Evolutionary conservation across 2,888 invertebrate genomes (phyloP), one percentile per base, ranked within the genome.

Genomic region (Monoplex corrugatus): DNA sequence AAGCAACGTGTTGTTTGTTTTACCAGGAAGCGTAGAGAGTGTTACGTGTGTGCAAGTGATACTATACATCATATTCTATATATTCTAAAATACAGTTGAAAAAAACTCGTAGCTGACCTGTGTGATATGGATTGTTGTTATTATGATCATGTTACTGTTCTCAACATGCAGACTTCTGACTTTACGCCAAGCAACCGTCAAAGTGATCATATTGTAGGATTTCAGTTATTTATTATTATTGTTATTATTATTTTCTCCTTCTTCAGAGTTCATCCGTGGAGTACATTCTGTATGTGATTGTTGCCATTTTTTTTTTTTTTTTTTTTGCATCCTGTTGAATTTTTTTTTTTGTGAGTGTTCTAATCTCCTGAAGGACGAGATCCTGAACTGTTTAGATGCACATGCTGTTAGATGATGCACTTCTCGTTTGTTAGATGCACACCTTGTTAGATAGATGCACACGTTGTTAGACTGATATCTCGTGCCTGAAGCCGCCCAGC

Each of bases 361-460:
- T n/a, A n/a, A n/a, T n/a, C n/a, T n/a, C n/a, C n/a, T n/a, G n/a
- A n/a, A n/a, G n/a, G n/a, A n/a, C n/a, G n/a, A n/a, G n/a, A n/a
- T n/a, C n/a, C n/a, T n/a, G n/a, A n/a, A n/a, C n/a, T n/a, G n/a
- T n/a, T 32, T 68, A 68, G 68, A 68, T 68, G 68, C 68, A 68
- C n/a, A 68, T n/a, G 68, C 68, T n/a, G 68, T 68, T 68, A 68
- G 68, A n/a, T n/a, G n/a, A n/a, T n/a, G 68, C 68, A 68, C 68
- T 68, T 68, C 68, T 68, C 32, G 68, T 68, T 68, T 68, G 68
- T 68, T 68, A 68, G 68, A 68, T 68, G 68, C 68, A 68, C 68
- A 68, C 68, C n/a, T 68, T 68, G 68, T 57, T 57, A 57, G 57
- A 57, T 57, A 28, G 19, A 57, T 28, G 28, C 57, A 57, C 57